These are phyloP conservation scores for Cuculus canorus DNA, from an alignment of 2,797 vertebrate species.

Conservation along the genomic window DNA sequence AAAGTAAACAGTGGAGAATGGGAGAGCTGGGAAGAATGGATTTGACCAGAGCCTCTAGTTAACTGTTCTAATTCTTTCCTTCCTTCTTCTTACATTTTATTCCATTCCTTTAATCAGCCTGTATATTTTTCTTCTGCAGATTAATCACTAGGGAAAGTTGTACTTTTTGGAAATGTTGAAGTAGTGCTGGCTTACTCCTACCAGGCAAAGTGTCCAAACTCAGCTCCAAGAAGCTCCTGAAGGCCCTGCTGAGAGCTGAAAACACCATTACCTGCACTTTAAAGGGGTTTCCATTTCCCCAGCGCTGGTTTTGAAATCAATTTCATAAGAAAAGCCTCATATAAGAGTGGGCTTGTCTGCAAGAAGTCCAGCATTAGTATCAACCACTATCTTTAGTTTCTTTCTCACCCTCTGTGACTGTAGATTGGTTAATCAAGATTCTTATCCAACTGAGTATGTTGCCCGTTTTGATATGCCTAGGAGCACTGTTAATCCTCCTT, in stretches of 20 bases:
- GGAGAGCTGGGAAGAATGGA: background rate
- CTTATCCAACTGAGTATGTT: background rate
- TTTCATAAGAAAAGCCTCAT: background rate
- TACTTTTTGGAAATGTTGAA: background rate
- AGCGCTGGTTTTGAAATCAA: background rate
- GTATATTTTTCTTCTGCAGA: constrained; percentile 3
- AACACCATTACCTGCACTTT: background rate
- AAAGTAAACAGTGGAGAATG: background rate
- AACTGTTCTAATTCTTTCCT: background rate
- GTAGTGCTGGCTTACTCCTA: background rate
- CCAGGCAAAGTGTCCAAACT: background rate
- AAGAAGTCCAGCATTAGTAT: background rate
- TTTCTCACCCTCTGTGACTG: background rate
- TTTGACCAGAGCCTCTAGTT: background rate
- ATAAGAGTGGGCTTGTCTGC: background rate
- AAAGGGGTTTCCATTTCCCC: background rate
- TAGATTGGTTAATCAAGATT: background rate
- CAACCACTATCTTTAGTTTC: constrained; percentile 27
- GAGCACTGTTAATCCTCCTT: constrained; percentile 44
- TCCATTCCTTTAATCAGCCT: background rate
- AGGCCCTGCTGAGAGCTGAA: background rate
- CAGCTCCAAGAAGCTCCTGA: background rate
- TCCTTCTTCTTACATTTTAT: background rate
- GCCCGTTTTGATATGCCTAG: constrained; percentile 4
- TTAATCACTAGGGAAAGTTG: background rate